Base-by-base conservation (phyloP, 2,888 invertebrate species). In the Cantharis rustica region DNA sequence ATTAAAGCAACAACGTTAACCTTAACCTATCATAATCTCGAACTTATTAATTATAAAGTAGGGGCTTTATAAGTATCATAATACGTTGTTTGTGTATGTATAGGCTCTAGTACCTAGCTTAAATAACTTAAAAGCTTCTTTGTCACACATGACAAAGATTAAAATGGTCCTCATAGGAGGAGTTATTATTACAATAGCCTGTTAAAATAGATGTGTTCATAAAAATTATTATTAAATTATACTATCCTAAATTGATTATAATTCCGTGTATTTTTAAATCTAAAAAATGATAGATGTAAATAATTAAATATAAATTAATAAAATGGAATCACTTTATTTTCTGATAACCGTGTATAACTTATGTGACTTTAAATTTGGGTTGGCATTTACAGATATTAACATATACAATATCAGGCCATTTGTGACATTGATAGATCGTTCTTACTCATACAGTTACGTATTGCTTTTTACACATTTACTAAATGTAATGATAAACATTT, bases 371-470 rank as follows among this genome's bases (percentile, higher is more conserved):
- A 20, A 20, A 66, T 66, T 66, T 17, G 10, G n/a, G 20, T 66
- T 23, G 64, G 23, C 64, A 66, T 17, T 66, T 66, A 66, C 64
- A 66, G 64, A 66, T 66, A 66, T 66, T 66, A 20, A 66, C 64
- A 23, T 66, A 66, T 66, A 66, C 64, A 66, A 20, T 66, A 66
- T 66, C 64, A 66, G 64, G 64, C 64, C 23, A 66, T 66, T 66
- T 66, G 17, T 66, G 64, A 66, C 64, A 66, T 66, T 66, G 64
- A 66, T 66, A 66, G 64, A 66, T 66, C 23, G 64, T 13, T 16
- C 13, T 20, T 5, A 66, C 64, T 20, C 64, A 23, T 66, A 20
- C 64, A 66, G 64, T 66, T 66, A 66, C 23, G 23, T 66, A 66
- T 66, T 20, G 64, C 20, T 66, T 47, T 47, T 47, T 47, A 47